A percentile compares a stretch with the other conserved stretches of the same genome.
Evolutionary conservation across 1,140 invertebrate genomes (phyloP).

Genomic region (Teleopsis dalmanni): DNA sequence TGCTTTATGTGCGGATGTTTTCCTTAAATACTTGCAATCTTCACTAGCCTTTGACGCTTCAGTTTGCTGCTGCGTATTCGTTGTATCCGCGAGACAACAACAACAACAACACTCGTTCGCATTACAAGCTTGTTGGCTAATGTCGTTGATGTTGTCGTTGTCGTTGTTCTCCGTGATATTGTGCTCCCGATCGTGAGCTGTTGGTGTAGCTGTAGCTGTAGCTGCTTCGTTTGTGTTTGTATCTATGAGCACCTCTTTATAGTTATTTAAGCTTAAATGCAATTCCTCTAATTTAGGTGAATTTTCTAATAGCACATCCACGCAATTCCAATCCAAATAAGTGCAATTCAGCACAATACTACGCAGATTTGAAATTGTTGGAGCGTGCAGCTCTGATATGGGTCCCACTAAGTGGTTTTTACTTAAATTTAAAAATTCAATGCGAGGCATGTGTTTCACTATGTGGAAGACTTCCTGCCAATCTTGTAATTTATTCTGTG

Average conservation of each 20-base stretch:
- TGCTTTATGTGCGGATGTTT: slow-evolving; percentile 47
- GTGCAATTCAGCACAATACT: slow-evolving; percentile 82
- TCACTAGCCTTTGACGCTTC: not conserved
- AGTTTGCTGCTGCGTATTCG: not conserved
- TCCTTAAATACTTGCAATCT: no score
- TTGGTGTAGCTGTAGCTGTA: not conserved
- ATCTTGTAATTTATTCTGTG: slow-evolving; percentile 77
- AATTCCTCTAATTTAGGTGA: slow-evolving; percentile 77
- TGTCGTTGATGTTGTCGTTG: no score
- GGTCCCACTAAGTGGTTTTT: slow-evolving; percentile 72
- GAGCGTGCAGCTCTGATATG: slow-evolving; percentile 37
- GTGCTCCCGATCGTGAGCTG: no score
- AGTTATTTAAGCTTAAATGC: slow-evolving; percentile 83
- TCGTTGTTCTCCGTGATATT: no score
- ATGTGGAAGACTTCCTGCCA: slow-evolving; percentile 84
- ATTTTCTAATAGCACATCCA: slow-evolving; percentile 66
- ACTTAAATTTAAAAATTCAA: slow-evolving; percentile 85
- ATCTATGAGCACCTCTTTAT: slow-evolving; percentile 55
- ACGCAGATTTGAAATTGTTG: slow-evolving; percentile 50
- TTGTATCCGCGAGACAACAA: not conserved
- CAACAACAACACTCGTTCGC: no score
- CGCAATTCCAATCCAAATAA: slow-evolving; percentile 71
- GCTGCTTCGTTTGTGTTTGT: not conserved
- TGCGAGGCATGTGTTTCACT: slow-evolving; percentile 72
- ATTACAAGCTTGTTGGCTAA: no score